Evolutionary conservation across 2,888 invertebrate genomes (phyloP).

Genomic region (Caenorhabditis sp.): DNA sequence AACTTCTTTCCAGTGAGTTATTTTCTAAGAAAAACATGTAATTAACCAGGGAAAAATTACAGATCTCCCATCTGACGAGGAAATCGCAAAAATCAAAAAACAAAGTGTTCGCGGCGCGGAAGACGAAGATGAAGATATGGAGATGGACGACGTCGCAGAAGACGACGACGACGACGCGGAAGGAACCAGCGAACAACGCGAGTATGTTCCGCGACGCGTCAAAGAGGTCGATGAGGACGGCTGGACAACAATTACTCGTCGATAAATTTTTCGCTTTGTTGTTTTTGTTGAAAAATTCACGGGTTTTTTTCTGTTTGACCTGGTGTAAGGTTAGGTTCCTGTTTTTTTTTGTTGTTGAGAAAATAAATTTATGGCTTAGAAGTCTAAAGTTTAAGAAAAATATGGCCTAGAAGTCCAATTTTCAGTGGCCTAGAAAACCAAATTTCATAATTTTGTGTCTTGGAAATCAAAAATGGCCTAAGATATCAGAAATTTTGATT

Average conservation of each 20-base stretch:
- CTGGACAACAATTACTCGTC: slow-evolving; percentile 59
- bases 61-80: slow-evolving; percentile 37
- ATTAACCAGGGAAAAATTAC: too few species aligned
- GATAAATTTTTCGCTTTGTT: slow-evolving; percentile 8
- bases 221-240: slow-evolving; percentile 60
- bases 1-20: slow-evolving; percentile 34
- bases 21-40: slow-evolving; percentile 3
- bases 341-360: too few species aligned
- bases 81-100: slow-evolving; percentile 29
- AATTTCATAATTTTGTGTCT: too few species aligned
- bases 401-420: too few species aligned
- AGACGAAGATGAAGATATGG: slow-evolving; percentile 35
- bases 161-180: slow-evolving; percentile 24
- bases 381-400: too few species aligned
- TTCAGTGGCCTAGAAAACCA: too few species aligned
- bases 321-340: too few species aligned
- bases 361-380: too few species aligned
- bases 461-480: too few species aligned
- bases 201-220: slow-evolving; percentile 32
- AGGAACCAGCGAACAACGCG: slow-evolving; percentile 8
- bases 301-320: too few species aligned
- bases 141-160: slow-evolving; percentile 39
- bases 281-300: neutral
- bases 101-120: slow-evolving; percentile 37
- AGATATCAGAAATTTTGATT: too few species aligned